Evolutionary conservation across 2,888 invertebrate species (phyloP), one percentile per base, ranked within the genome.

Genomic region (Lumbricus terrestris): DNA sequence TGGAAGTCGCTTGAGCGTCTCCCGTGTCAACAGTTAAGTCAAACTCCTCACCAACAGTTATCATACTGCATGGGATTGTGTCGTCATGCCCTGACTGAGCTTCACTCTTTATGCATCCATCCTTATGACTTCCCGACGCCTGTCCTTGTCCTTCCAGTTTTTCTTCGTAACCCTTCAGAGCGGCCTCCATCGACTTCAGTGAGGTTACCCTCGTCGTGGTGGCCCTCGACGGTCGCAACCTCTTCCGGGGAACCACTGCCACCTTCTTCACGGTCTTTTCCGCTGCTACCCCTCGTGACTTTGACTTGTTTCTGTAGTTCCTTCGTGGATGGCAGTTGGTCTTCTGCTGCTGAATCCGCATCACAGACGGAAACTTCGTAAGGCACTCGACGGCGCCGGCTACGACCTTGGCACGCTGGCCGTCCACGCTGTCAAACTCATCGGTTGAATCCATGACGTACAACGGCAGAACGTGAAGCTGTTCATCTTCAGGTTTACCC

Each of bases 381-480:
- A 94, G 92, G 23, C 94, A 93, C 91, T 95, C 94, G 3, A 95
- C 91, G 1, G 93, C 91, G 33, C 95, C 95, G 88, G 91, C 91
- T 37, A 91, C 91, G 20, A 95, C 93, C 82, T 90, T 91, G n/a
- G 42, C 88, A 38, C n/a, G 37, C 94, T 98, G 97, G 1, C 96
- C 97, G 92, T 97, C 97, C 93, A 96, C 96, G 82, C 97, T 97
- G 40, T 97, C 98, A 94, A 96, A 96, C 95, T 98, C 98, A 94
- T 98, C 98, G 8, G 94, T 94, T n/a, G 96, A 96, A 92, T 98
- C 98, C 94, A 98, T 96, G 33, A 98, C 97, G 94, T 98, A 98
- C 35, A 98, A 95, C 0, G 99, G 98, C 91, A 99, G 95, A 15
- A 98, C 97, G 94, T 99, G 98, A 40, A 98, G 96, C 94, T 99